Evolutionary conservation across 2,113 vertebrate genomes (phyloP), one percentile per base, ranked within the genome.

Genomic region (Gymnarchus niloticus): DNA sequence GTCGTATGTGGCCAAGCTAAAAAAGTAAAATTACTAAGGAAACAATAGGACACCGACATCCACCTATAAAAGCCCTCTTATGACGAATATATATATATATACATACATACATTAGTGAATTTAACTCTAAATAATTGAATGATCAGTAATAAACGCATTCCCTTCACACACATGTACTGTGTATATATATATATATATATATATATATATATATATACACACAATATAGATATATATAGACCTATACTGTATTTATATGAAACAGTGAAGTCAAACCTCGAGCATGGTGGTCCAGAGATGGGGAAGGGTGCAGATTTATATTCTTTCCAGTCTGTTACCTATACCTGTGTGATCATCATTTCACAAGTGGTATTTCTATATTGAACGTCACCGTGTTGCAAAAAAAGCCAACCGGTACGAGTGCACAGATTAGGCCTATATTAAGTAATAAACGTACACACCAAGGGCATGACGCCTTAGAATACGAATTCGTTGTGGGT

Each of bases 1-100:
- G 82, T 59, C 7, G 21, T 51, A 44, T 57, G 54, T 57, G 52
- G 54, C 54, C 21, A 73, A 81, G n/a, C 80, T 54, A 83, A 41
- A 51, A 23, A 81, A 5, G 48, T n/a, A 81, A 56, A 56, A 28
- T 54, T 9, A 17, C 33, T 83, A 57, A n/a, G n/a, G 14, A 51
- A 84, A 84, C 83, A 84, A 84, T 65, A 65, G 83, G 41, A 65
- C 44, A n/a, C 54, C 57, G 33, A n/a, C 56, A 57, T 65, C 83
- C 57, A 21, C 19, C 23, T 46, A 17, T 6, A 48, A 37, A 51
- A 28, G 25, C 49, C 49, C 56, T 17, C 49, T 28, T 28, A 41
- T 81, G 25, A 10, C 48, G n/a, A 52, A 9, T 52, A 48, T 3
- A 5, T 17, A 52, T 51, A 5, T 9, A n/a, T n/a, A n/a, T 5